Evolutionary conservation across 2,888 invertebrate genomes (phyloP), one percentile per base, ranked within the genome.

Genomic region (Pandemis cinnamomeana): DNA sequence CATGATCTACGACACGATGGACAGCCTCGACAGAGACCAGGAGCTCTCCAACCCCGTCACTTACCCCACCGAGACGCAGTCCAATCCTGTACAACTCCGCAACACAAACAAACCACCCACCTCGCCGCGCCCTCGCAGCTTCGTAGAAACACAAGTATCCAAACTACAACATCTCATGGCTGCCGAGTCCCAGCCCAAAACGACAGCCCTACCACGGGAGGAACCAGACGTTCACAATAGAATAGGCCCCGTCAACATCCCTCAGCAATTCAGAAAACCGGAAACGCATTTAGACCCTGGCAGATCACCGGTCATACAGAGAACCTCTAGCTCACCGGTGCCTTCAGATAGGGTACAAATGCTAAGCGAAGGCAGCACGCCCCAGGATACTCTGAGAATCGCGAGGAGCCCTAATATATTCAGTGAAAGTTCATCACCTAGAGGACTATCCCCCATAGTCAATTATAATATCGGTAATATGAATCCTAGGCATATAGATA

Each of bases 401-500:
- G 86, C 86, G 44, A 82, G 84, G 70, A 94, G 94, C 75, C 94
- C 94, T 0, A 84, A 83, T n/a, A 86, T 93, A 2, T 94, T 94
- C 85, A 94, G 92, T 77, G 93, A 92, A 75, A 86, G 87, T 60
- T 93, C 93, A 0, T 91, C 94, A 0, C 94, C 94, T 5, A 83
- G 90, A 67, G 82, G 93, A 11, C 81, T 94, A 58, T 94, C 94
- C 0, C 94, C 94, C 0, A 91, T 94, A 78, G 88, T 88, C 55
- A 93, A 94, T 81, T 93, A 93, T 78, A 94, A 94, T 79, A 86
- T 94, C 63, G 94, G 94, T n/a, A 94, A 94, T 74, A 94, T 94
- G 89, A 94, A 94, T 77, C 94, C 94, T 44, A 80, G 94, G 69
- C 94, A 94, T 80, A 87, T 90, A 75, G 94, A 94, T 77, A 89